These are phyloP conservation scores for Xestoiulus laeticollis DNA, from an alignment of 2,888 invertebrate genomes.

Conservation along the genomic window DNA sequence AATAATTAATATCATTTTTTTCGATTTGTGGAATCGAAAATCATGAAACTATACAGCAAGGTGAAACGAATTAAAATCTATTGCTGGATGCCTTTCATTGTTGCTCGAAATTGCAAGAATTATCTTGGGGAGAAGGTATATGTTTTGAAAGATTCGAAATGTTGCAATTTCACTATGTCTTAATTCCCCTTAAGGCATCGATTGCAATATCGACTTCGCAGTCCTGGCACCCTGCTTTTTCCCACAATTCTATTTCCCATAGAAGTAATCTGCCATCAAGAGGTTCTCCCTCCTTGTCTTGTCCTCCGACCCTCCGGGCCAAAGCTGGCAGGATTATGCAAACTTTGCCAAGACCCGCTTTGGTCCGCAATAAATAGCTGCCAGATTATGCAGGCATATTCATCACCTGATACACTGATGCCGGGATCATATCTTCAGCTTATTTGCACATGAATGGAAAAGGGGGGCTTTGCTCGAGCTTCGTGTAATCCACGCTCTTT, in stretches of 20 bases:
- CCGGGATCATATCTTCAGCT: conserved; percentile 1
- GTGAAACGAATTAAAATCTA: too few relatives aligned
- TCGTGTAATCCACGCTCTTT: background rate
- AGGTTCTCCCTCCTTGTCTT: background rate
- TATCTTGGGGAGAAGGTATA: too few relatives aligned
- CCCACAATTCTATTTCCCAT: background rate
- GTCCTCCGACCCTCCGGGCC: background rate
- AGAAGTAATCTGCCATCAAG: background rate
- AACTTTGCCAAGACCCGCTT: background rate
- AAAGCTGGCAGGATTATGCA: background rate
- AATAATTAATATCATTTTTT: too few relatives aligned
- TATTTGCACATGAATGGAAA: conserved; percentile 7
- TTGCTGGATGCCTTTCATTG: too few relatives aligned
- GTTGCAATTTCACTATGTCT: too few relatives aligned
- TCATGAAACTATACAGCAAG: too few relatives aligned
- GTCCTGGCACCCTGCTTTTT: background rate
- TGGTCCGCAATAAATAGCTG: background rate
- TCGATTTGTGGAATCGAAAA: too few relatives aligned
- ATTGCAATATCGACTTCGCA: background rate
- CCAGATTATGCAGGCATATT: conserved; percentile 28
- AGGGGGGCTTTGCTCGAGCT: background rate
- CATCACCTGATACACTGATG: conserved; percentile 32
- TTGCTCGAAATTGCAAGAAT: too few relatives aligned
- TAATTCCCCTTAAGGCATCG: background rate
- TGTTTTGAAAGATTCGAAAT: too few relatives aligned